Evolutionary conservation across 2,113 vertebrate species (phyloP).

Genomic region (Corynorhinus townsendii): DNA sequence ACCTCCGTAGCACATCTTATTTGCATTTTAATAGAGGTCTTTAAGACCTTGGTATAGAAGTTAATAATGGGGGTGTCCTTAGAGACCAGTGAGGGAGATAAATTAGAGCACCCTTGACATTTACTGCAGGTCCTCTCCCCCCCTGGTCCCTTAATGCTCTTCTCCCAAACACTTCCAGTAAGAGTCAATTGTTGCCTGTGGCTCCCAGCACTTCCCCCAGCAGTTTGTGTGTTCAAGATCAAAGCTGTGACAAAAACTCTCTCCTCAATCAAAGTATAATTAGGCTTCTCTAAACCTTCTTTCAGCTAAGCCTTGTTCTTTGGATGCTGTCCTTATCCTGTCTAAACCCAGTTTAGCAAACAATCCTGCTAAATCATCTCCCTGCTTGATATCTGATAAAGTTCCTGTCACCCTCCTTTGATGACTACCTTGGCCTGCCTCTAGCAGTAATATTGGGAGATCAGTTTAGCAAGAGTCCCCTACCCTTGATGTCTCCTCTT

Average conservation of each 20-base stretch:
- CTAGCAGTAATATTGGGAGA: not conserved
- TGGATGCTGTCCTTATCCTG: not conserved
- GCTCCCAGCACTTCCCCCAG: not conserved
- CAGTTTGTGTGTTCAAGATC: not conserved
- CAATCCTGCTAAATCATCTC: not conserved
- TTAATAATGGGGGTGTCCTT: not conserved
- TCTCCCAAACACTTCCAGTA: not conserved
- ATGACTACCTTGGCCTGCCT: not conserved
- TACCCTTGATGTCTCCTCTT: not conserved
- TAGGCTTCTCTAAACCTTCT: not conserved
- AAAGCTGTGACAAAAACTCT: not conserved
- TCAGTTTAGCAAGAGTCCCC: not conserved
- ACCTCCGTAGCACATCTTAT: not conserved
- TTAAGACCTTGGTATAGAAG: not conserved
- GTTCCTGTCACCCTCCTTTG: not conserved
- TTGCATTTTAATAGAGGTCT: constrained; percentile 50
- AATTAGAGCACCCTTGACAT: not conserved
- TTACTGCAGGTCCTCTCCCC: not conserved
- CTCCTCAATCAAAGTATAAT: not conserved
- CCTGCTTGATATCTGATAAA: not conserved
- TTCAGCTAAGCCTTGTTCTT: not conserved
- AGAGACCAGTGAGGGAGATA: not conserved
- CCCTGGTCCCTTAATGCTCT: not conserved
- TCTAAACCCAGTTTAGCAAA: not conserved
- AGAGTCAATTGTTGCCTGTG: not conserved